Evolutionary conservation across 2,888 invertebrate species (phyloP), one percentile per base, ranked within the genome.

Genomic region (Volucella zonaria): DNA sequence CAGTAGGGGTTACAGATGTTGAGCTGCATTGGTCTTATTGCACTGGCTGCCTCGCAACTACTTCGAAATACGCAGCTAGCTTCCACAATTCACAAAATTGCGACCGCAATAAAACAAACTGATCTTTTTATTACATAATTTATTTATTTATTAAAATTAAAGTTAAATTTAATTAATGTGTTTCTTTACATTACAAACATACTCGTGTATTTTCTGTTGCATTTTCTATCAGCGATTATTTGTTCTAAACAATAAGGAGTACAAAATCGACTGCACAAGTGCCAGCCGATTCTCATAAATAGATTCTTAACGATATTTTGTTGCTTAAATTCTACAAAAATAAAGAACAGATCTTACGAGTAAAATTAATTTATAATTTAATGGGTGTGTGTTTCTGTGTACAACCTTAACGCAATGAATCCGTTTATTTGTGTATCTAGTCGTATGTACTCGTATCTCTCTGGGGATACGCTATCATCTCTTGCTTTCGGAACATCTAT

Each of bases 281-380:
- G 15, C 45, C 45, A 14, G 23, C 31, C 31, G 56, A 47, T 58
- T 58, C 51, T 42, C 61, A 73, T 73, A 73, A 73, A 79, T 79
- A 79, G 62, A 45, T 73, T 40, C 56, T 78, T 58, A 49, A 56
- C 52, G 38, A 23, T 23, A 43, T 54, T 23, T 62, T 49, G 40
- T 18, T 62, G 71, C 78, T 68, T 61, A 77, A 23, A 56, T 40
- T 42, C 54, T 59, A 51, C 14, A 56, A 62, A 52, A 61, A 64
- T 56, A 71, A 64, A 43, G 52, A 61, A n/a, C 52, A 59, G 61
- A 73, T 11, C 31, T 31, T 31, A 31, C 31, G 31, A 52, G 12
- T 52, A 51, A 61, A 73, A 61, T 73, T 61, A 73, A 52, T 61
- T 70, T 61, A 71, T 51, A 47, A 49, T 62, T 73, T 52, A 64